Conservation (phyloP, 2,888 invertebrate genomes). For the Trachelus stipa region DNA sequence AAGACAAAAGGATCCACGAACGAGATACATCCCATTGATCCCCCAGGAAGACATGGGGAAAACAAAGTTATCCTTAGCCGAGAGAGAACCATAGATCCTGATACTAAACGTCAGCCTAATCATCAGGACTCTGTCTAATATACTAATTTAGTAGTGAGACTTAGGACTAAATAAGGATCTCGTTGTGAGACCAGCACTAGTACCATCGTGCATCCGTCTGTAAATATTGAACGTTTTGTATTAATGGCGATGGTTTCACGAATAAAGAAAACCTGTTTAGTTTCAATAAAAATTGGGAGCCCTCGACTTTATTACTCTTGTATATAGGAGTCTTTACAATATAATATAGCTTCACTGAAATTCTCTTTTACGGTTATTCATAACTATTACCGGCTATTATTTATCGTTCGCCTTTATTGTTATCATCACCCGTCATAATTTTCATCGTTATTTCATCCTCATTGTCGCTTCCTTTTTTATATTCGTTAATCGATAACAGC, state of each 20-base stretch:
- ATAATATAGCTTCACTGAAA: conserved; percentile 56
- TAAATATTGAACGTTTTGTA: background rate
- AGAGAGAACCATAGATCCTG: conserved; percentile 44
- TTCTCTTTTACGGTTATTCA: conserved; percentile 41
- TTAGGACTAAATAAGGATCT: background rate
- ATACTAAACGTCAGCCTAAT: no score
- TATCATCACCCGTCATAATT: conserved; percentile 33
- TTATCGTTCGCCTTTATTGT: conserved; percentile 47
- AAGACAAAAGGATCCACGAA: conserved; percentile 56
- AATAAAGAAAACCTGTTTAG: conserved; percentile 33
- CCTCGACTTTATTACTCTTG: conserved; percentile 61
- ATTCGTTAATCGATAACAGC: background rate
- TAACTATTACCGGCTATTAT: conserved; percentile 27
- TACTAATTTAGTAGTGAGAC: no score
- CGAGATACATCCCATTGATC: conserved; percentile 62
- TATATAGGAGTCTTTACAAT: conserved; percentile 63
- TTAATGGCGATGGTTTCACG: conserved; percentile 8
- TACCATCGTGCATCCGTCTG: background rate
- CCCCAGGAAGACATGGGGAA: conserved; percentile 57
- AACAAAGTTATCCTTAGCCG: conserved; percentile 32
- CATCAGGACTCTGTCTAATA: no score
- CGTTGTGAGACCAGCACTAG: background rate
- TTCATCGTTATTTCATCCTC: conserved; percentile 34
- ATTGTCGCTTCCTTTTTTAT: conserved; percentile 14
- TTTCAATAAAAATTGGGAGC: conserved; percentile 60